These are phyloP conservation scores for Mus minutoides DNA, from an alignment of 2,797 vertebrate genomes.

Conservation along the genomic window DNA sequence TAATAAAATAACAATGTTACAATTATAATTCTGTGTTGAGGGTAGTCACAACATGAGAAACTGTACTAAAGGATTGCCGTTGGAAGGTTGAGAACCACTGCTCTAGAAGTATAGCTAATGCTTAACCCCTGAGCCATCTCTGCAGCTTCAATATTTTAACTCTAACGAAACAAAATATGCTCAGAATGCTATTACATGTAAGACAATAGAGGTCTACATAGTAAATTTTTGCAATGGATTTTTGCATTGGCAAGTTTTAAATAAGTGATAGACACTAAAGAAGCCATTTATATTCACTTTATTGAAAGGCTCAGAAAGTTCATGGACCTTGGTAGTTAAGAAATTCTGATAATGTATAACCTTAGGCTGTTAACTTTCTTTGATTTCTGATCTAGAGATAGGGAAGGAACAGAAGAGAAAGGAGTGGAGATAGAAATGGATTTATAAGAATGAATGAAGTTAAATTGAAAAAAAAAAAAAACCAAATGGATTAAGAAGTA, in stretches of 20 bases:
- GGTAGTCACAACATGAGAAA: too few species aligned
- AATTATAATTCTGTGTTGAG: neutral
- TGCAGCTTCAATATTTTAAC: neutral
- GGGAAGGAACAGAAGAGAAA: neutral
- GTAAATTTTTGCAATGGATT: neutral
- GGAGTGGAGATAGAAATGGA: neutral
- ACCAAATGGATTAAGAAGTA: neutral
- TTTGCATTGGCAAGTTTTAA: constrained; percentile 12
- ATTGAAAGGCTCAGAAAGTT: constrained; percentile 44
- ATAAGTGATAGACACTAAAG: neutral
- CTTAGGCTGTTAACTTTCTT: neutral
- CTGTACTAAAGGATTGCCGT: too few species aligned
- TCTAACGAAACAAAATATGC: neutral
- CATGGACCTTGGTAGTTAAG: neutral
- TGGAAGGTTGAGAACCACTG: too few species aligned
- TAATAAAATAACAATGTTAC: neutral
- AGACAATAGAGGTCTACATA: neutral
- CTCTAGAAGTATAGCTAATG: neutral
- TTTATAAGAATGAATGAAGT: neutral
- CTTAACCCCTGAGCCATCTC: neutral
- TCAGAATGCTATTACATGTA: neutral
- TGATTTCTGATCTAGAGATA: neutral
- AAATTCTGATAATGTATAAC: neutral
- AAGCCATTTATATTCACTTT: neutral
- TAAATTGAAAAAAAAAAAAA: neutral